Percentiles rank a stretch among this genome's conserved stretches.
Evolutionary conservation across 2,113 vertebrate genomes (phyloP).

Genomic region (Nibea coibor): DNA sequence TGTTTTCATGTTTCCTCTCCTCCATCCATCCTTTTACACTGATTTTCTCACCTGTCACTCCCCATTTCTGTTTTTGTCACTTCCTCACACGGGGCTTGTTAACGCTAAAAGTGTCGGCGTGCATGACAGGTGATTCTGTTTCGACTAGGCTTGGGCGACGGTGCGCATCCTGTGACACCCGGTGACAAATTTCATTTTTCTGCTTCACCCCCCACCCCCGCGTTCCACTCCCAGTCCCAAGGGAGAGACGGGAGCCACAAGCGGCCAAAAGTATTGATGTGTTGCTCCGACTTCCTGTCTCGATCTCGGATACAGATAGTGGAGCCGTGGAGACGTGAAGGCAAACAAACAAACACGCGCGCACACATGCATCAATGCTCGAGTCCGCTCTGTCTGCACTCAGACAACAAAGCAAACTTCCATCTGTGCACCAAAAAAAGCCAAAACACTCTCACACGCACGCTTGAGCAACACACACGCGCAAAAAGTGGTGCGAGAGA

Average conservation of each 20-base stretch:
- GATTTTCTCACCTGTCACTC: constrained; percentile 14
- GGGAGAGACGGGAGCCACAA: constrained; percentile 38
- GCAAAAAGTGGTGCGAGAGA: background rate
- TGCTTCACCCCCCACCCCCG: constrained; percentile 20
- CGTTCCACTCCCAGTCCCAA: constrained; percentile 53
- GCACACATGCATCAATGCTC: background rate
- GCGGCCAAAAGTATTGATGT: constrained; percentile 54
- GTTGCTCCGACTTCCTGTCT: constrained; percentile 65
- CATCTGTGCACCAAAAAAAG: constrained; percentile 8
- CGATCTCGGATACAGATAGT: constrained; percentile 49
- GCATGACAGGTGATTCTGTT: constrained; percentile 3
- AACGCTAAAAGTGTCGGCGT: background rate
- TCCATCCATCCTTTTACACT: background rate
- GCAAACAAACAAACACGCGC: constrained; percentile 14
- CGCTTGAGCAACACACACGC: background rate
- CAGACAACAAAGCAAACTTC: constrained; percentile 17
- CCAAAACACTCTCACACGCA: constrained; percentile 5
- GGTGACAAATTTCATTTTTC: constrained; percentile 1
- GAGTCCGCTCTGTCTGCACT: background rate
- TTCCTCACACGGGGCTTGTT: constrained; percentile 4
- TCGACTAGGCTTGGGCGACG: background rate
- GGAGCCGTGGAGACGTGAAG: constrained; percentile 34
- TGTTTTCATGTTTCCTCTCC: constrained; percentile 11
- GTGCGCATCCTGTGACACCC: background rate
- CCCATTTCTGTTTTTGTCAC: constrained; percentile 16